Base-by-base conservation (phyloP, 2,113 vertebrate genomes). In the Oreotrochilus melanogaster region DNA sequence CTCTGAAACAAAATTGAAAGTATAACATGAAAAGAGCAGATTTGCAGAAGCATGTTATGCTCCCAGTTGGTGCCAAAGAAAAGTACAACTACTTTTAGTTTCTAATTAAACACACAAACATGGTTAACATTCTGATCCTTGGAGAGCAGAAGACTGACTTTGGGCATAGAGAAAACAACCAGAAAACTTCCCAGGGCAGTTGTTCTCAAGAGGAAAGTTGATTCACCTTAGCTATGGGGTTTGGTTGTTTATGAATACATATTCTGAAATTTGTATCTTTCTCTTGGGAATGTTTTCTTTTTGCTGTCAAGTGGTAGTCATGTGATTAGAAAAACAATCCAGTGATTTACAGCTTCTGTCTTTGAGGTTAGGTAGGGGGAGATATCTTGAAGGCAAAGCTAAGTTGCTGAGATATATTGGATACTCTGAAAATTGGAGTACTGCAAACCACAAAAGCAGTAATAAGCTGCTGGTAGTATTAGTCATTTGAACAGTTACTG, bases 221-320 rank as follows among this genome's bases (percentile, higher is more conserved):
- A 30, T 93, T 79, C 64, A 80, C 71, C 64, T 86, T 86, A 70
- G 67, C 54, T 92, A n/a, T 2, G 10, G 56, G 23, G 5, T 86
- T 72, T 75, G 43, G 11, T 62, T 84, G 45, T 84, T 95, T 58
- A 84, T 87, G 74, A 82, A 89, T 74, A 50, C 0, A 0, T 71
- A 33, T 72, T 69, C 45, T 72, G 81, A 82, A 96, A 82, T 33
- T n/a, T 81, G 18, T 89, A 8, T 35, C 37, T 73, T 72, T 64
- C 62, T 93, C 61, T 71, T 94, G 61, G 64, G 75, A 79, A 60
- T 78, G 66, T 75, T 95, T 87, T 91, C 56, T 35, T 27, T 94
- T 74, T 51, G n/a, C 84, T 92, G 45, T 87, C 76, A 94, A 71
- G 48, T 45, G 75, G 42, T 48, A 23, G 30, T 71, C 51, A 2